Percentiles rank a stretch among this genome's conserved stretches.
phyloP scores from a whole-genome alignment of 2,888 invertebrate species.

The Zeuzera pyrina region DNA sequence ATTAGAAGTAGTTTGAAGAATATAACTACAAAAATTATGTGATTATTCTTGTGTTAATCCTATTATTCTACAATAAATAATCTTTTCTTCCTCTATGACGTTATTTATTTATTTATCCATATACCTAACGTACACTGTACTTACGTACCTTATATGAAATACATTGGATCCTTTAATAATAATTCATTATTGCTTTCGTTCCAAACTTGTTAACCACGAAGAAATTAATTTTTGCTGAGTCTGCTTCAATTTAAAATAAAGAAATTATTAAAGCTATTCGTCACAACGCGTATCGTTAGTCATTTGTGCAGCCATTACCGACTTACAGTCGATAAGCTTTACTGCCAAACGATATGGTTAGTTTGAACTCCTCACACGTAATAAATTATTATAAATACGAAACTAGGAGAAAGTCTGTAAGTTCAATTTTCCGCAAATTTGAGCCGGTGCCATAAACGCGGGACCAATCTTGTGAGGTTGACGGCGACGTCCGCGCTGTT shows the following conservation, averaged over 20 bases:
- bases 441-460: slow-evolving; percentile 52
- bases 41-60: too few relatives aligned
- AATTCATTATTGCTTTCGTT: too few relatives aligned
- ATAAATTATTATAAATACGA: slow-evolving; percentile 65
- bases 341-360: slow-evolving; percentile 63
- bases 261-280: slow-evolving; percentile 57
- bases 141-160: too few relatives aligned
- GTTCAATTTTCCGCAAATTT: slow-evolving; percentile 71
- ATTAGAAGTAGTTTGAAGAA: too few relatives aligned
- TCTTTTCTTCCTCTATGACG: too few relatives aligned
- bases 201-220: too few relatives aligned
- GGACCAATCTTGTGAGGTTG: slow-evolving; percentile 11
- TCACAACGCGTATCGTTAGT: slow-evolving; percentile 48
- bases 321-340: slow-evolving; percentile 57
- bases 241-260: slow-evolving; percentile 8
- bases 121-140: too few relatives aligned
- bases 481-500: too few relatives aligned
- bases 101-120: too few relatives aligned
- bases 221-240: slow-evolving; percentile 6
- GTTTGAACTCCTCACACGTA: slow-evolving; percentile 62
- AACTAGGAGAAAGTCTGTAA: slow-evolving; percentile 42
- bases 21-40: too few relatives aligned
- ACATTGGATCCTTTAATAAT: too few relatives aligned
- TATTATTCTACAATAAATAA: too few relatives aligned
- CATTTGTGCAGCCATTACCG: slow-evolving; percentile 60